Percentiles rank a stretch among this genome's conserved stretches.
These are phyloP conservation scores for Varecia variegata DNA, from an alignment of 2,797 vertebrate genomes.

Conservation along the genomic window DNA sequence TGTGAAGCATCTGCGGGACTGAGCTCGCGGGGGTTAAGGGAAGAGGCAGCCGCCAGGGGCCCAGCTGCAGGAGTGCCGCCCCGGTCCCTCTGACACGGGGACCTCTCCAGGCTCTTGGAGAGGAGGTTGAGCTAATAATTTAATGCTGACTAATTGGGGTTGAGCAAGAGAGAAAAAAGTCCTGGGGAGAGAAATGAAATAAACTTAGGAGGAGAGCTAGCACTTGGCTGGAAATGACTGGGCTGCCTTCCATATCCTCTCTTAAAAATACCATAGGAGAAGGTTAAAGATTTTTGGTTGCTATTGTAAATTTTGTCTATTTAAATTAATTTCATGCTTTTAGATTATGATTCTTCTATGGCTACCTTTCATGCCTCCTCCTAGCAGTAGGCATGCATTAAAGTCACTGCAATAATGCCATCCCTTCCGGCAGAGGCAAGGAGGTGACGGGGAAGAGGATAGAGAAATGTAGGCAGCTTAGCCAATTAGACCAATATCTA, in stretches of 20 bases:
- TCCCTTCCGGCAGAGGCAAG: not conserved
- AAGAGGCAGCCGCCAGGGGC: not conserved
- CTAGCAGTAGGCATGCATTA: rapidly evolving
- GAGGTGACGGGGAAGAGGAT: not conserved
- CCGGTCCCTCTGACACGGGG: not conserved
- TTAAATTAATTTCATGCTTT: not conserved
- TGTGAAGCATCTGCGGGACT: not conserved
- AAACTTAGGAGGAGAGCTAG: not conserved
- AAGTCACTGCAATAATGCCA: not conserved
- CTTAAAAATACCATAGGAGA: not conserved
- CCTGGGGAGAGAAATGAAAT: not conserved
- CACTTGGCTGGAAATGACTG: not conserved
- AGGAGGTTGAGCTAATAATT: not conserved
- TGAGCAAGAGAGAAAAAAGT: not conserved
- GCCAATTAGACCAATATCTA: too few species aligned
- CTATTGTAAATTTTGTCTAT: not conserved
- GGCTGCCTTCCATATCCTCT: not conserved
- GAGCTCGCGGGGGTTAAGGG: not conserved
- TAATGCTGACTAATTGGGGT: not conserved
- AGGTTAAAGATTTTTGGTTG: not conserved
- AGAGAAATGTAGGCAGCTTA: not conserved
- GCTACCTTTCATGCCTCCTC: not conserved
- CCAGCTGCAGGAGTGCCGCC: rapidly evolving
- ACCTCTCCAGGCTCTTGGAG: not conserved
- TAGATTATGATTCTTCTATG: not conserved